Evolutionary conservation across 2,113 vertebrate genomes (phyloP).

Genomic region (Pycnonotus jocosus): DNA sequence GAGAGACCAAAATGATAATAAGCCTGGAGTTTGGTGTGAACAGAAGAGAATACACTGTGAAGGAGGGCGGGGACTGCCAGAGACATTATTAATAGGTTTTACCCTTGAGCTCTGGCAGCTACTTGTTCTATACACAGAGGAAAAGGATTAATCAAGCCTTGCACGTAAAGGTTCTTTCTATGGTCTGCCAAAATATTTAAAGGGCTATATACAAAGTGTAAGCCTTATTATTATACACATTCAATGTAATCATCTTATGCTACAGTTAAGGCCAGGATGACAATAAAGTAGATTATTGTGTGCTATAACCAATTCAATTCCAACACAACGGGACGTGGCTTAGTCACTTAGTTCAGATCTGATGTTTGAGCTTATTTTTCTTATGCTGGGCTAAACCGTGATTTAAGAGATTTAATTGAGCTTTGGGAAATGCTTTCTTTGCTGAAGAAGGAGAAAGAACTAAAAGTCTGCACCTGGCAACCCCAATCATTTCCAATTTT

Average conservation of each 20-base stretch:
- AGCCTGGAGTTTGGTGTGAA: background rate
- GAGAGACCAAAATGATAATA: background rate
- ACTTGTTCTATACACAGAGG: constrained; percentile 54
- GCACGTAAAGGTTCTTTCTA: constrained; percentile 55
- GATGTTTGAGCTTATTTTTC: constrained; percentile 36
- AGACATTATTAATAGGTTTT: constrained; percentile 58
- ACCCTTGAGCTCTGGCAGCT: constrained; percentile 56
- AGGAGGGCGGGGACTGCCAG: constrained; percentile 23
- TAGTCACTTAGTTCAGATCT: constrained; percentile 46
- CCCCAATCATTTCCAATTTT: background rate
- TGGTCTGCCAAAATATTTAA: constrained; percentile 63
- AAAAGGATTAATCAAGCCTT: constrained; percentile 62
- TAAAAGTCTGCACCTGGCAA: constrained; percentile 44
- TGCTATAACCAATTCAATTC: constrained; percentile 42
- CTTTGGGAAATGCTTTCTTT: constrained; percentile 46
- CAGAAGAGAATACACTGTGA: constrained; percentile 16
- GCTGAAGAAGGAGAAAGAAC: constrained; percentile 5
- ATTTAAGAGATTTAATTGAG: constrained; percentile 50
- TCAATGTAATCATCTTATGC: constrained; percentile 55
- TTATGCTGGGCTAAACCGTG: constrained; percentile 46
- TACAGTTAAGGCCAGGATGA: constrained; percentile 53
- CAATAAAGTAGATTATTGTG: constrained; percentile 45
- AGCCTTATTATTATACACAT: constrained; percentile 55
- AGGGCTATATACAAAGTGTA: constrained; percentile 54
- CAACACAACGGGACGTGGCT: constrained; percentile 22